Evolutionary conservation across 30 jellyfish, hydroid and myxozoan genomes (phyloP), one percentile per base, ranked within the genome.

Genomic region (Turritopsis dohrnii): DNA sequence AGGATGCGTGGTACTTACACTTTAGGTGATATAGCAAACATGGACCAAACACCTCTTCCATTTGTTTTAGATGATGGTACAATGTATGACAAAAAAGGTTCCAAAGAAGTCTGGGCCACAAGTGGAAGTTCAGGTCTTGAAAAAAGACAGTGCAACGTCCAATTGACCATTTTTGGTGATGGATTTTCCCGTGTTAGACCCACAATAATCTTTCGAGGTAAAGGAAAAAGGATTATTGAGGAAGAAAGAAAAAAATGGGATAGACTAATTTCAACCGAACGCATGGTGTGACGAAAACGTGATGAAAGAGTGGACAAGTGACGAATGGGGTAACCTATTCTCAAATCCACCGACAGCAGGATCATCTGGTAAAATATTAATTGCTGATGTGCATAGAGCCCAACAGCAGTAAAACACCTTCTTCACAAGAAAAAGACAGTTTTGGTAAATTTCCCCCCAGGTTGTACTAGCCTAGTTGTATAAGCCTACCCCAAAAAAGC

Each of bases 361-460:
- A 21, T 72, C 53, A 72, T 20, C 54, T 25, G 81, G 81, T 20
- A 72, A 72, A 72, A 21, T 72, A 72, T 72, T 72, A 25, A 25
- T 72, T 72, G 81, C 81, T 20, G 81, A 72, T 72, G 81, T 72
- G 54, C 81, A 72, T 25, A 72, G 81, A 25, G 81, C 81, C 53
- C 54, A 72, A 72, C 81, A 54, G 72, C 72, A 54, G 72, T 54
- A 54, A 54, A 54, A 54, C 72, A 54, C 72, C 72, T 54, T 54
- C 72, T n/a, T n/a, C n/a, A 54, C 72, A 54, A 54, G 72, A 54
- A 54, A 54, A 54, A 54, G 72, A 54, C 72, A 54, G 72, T 54
- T 54, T 54, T 54, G 72, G 72, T 54, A 54, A 54, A 54, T 54
- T 18, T 54, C n/a, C 72, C 72, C 72, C 72, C 72, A 54, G 72